Evolutionary conservation across 2,888 invertebrate genomes (phyloP), one percentile per base, ranked within the genome.

Genomic region (Tiliacea citrago): DNA sequence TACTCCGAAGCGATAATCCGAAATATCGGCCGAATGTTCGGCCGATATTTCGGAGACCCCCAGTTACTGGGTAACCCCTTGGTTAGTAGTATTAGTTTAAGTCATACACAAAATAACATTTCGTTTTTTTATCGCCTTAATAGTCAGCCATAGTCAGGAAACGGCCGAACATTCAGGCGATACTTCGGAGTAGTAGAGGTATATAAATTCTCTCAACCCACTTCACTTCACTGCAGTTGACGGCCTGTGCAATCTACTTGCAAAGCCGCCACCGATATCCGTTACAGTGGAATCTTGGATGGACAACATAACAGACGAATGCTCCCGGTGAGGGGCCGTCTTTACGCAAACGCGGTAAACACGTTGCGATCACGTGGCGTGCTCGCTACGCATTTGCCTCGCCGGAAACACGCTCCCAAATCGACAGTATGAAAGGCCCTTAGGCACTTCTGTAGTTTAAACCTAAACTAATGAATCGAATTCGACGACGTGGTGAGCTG

Each of bases 391-490:
- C 57, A 18, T 35, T 60, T 12, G 39, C 42, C n/a, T n/a, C n/a
- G 8, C n/a, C 42, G 2, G 39, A 42, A 35, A 39, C 16, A 62
- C n/a, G 24, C 10, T 45, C 7, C 10, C 24, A 24, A 62, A 18
- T 24, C 45, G 7, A 10, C 63, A 45, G 24, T 18, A 12, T 18
- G 45, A 24, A 45, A 63, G 24, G 63, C 45, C 60, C 45, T 63
- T 29, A 45, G 42, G n/a, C 47, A 70, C 47, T 45, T 35, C 73
- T n/a, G 55, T 67, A 57, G 71, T 61, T 13, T 24, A n/a, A 53
- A 63, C 57, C 18, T 24, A n/a, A 53, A 63, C 57, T 65, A 74
- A 81, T 74, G 81, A 74, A 79, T 74, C 24, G 55, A 66, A 74
- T 81, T 51, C 42, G 42, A 51, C 42, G 42, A 51, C 35, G 58